Evolutionary conservation across 2,797 vertebrate species (phyloP).

Genomic region (Graptemys geographica): DNA sequence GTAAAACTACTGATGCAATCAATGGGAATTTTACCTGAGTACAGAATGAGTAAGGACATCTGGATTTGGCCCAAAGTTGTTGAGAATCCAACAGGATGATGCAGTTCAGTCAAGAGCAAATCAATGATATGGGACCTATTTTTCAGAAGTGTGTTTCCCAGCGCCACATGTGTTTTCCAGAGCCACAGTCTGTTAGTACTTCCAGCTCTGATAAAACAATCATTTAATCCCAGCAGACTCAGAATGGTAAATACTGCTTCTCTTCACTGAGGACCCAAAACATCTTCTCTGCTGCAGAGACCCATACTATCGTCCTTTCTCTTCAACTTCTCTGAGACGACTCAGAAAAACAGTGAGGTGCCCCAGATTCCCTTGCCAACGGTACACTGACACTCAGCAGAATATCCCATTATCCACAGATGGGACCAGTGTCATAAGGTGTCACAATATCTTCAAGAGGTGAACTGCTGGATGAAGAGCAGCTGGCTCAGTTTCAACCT

Average conservation of each 20-base stretch:
- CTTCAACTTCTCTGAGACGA: not conserved
- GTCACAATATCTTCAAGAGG: not conserved
- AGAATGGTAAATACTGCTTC: not conserved
- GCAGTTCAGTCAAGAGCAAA: not conserved
- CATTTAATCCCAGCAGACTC: not conserved
- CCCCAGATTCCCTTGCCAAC: rapidly evolving
- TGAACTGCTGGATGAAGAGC: not conserved
- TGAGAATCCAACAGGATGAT: not conserved
- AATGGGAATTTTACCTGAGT: not conserved
- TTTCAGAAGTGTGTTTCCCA: not conserved
- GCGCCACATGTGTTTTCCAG: not conserved
- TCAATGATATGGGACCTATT: not conserved
- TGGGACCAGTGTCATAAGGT: not conserved
- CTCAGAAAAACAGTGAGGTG: not conserved
- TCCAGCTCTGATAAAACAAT: not conserved
- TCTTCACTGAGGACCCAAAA: not conserved
- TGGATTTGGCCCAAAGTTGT: not conserved
- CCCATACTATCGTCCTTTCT: not conserved
- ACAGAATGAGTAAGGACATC: not conserved
- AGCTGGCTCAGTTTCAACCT: not conserved
- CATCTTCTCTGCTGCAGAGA: not conserved
- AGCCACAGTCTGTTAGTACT: not conserved
- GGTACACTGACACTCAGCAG: no score
- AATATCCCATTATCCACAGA: not conserved
- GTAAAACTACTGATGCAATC: not conserved